A percentile compares a stretch with the other conserved stretches of the same genome.
Evolutionary conservation across 1,140 invertebrate species (phyloP).

Genomic region (Diabrotica undecimpunctata): DNA sequence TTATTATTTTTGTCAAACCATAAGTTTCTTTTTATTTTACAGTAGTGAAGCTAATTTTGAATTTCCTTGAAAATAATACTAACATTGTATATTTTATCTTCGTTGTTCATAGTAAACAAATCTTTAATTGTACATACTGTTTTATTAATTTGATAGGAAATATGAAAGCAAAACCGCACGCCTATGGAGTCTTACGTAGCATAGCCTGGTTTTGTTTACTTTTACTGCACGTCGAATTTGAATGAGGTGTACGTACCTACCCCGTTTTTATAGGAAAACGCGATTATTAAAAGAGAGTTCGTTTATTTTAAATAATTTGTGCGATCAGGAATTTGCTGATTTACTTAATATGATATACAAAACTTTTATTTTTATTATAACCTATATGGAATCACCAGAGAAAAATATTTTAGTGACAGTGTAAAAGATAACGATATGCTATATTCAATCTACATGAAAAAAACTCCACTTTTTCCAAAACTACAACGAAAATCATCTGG

Average conservation of each 20-base stretch:
- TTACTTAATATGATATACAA: background rate
- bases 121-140: no score
- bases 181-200: no score
- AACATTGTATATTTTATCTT: no score
- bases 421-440: constrained; percentile 2
- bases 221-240: no score
- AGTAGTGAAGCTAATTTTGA: no score
- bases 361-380: background rate
- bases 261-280: background rate
- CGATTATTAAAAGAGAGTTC: background rate
- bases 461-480: background rate
- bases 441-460: constrained; percentile 3
- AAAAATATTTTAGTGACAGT: constrained; percentile 1
- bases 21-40: no score
- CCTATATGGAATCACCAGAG: background rate
- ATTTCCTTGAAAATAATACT: no score
- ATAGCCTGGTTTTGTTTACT: no score
- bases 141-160: no score
- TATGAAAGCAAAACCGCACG: no score
- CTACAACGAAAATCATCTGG: constrained; percentile 2
- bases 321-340: background rate
- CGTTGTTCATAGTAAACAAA: no score
- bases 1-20: no score
- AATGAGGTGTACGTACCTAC: background rate
- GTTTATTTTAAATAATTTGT: background rate